Conservation (phyloP, 2,797 vertebrate genomes). For the Lacerta viridis region DNA sequence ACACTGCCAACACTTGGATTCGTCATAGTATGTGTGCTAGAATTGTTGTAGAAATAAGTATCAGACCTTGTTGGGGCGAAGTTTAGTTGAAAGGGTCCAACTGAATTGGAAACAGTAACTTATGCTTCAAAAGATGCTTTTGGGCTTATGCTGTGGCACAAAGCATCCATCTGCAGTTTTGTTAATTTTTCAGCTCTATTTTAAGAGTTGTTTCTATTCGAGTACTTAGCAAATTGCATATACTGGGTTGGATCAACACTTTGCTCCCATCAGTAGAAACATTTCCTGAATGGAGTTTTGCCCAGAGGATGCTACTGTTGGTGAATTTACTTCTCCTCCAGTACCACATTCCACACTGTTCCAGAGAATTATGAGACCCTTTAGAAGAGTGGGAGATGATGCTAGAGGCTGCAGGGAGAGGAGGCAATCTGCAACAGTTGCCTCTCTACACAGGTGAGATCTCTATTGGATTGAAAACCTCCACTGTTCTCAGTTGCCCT, state of each 20-base stretch:
- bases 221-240: background rate
- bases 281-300: background rate
- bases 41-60: background rate
- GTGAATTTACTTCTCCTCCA: background rate
- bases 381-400: background rate
- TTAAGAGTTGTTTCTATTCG: slow-evolving; percentile 7
- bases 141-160: background rate
- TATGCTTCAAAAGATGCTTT: background rate
- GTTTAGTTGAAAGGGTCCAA: background rate
- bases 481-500: slow-evolving; percentile 24
- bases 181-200: background rate
- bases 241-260: background rate
- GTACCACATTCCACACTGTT: background rate
- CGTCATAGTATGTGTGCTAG: background rate
- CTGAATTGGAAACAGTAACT: slow-evolving; percentile 13
- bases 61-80: background rate
- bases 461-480: background rate
- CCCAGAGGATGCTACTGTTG: background rate
- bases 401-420: background rate
- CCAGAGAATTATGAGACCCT: background rate
- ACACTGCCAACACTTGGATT: background rate
- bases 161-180: background rate
- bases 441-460: background rate
- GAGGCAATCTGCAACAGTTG: background rate
- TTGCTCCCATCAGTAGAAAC: background rate